Evolutionary conservation across 2,797 vertebrate genomes (phyloP), one percentile per base, ranked within the genome.

Genomic region (Enteromius unitaeniatus): DNA sequence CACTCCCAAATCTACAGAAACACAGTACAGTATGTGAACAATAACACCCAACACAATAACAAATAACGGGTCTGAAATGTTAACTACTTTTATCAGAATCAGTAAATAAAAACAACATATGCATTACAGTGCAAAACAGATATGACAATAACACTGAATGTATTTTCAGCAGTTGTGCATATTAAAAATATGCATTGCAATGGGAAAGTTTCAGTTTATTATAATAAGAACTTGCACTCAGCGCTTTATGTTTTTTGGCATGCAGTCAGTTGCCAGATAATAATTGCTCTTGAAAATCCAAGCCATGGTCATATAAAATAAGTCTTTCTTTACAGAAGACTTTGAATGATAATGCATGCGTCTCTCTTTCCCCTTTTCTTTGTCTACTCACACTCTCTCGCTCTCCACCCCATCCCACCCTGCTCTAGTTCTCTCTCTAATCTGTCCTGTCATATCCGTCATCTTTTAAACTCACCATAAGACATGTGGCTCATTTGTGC

Each of bases 381-480:
- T 72, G 5, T 86, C 62, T 45, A 14, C 40, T 78, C 60, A 69
- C 77, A 53, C 65, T 72, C 19, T 72, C 42, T 53, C 70, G 28
- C 31, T 49, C 58, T n/a, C 68, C 75, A 51, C 42, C 40, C 45
- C 28, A 67, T 74, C n/a, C 21, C 64, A 47, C 58, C 49, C 58
- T 75, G n/a, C 7, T 68, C 31, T 60, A 23, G 31, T 73, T 70
- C 60, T 79, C 70, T 82, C 53, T 82, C 13, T 53, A 72, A 74
- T 79, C 67, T 86, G 83, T 87, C 79, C 49, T 84, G 76, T 83
- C 79, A 82, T 75, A 75, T 79, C 81, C 58, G 62, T 64, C 53
- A 40, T 81, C 67, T n/a, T 42, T 78, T 34, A 77, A 81, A 86
- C 53, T 87, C 81, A 84, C 55, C 21, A 7, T 49, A 45, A 73